Conservation (phyloP, 2,113 vertebrate genomes). For the Lagopus muta region DNA sequence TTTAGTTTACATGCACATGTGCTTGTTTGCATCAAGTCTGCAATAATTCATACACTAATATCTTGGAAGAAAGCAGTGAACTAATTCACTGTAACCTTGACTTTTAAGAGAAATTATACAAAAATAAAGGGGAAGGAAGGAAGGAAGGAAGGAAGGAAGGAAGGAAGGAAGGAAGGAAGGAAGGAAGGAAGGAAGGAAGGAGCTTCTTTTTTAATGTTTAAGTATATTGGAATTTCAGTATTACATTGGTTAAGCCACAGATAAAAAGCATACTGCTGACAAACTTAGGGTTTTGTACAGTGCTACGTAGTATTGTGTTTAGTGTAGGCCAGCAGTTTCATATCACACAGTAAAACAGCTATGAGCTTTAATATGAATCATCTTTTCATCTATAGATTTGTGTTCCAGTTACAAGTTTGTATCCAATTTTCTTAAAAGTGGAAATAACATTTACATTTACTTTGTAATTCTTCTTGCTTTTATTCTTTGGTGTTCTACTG, state of each 20-base stretch:
- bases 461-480: not conserved
- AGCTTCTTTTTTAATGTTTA: not conserved
- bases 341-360: not conserved
- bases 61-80: not conserved
- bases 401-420: not conserved
- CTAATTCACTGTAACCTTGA: not conserved
- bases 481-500: not conserved
- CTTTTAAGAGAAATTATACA: not conserved
- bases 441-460: not conserved
- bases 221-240: not conserved
- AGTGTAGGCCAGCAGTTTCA: not conserved
- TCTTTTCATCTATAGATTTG: not conserved
- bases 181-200: no score
- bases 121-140: no score
- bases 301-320: accelerated
- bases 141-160: no score
- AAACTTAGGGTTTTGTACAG: not conserved
- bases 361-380: not conserved
- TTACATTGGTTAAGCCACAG: not conserved
- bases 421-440: not conserved
- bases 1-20: not conserved
- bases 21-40: not conserved
- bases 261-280: not conserved
- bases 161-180: no score
- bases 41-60: not conserved